Conservation (phyloP, 2,797 vertebrate genomes). For the Halcyon badia region DNA sequence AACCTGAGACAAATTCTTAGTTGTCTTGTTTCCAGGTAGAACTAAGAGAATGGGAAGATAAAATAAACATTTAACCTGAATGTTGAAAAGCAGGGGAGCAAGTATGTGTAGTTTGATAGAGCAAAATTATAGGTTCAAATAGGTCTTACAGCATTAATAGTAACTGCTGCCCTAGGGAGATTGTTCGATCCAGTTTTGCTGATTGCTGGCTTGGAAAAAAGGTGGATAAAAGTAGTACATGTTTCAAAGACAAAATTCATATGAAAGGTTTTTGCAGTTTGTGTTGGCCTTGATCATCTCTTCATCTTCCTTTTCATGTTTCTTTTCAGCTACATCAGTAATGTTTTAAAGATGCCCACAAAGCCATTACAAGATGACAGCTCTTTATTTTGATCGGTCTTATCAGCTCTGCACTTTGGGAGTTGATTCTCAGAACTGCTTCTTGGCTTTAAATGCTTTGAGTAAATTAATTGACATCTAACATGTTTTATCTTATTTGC, state of each 20-base stretch:
- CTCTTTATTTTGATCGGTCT: not conserved
- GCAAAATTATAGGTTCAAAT: not conserved
- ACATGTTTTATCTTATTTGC: not conserved
- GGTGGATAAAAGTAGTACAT: not conserved
- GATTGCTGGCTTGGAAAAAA: not conserved
- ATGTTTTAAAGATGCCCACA: not conserved
- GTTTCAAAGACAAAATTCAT: not conserved
- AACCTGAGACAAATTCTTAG: not conserved
- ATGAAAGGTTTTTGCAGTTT: not conserved
- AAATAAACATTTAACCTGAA: not conserved
- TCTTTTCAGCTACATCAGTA: not conserved
- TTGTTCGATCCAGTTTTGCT: not conserved
- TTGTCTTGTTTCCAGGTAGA: not conserved
- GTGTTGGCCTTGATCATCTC: not conserved
- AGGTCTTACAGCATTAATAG: not conserved
- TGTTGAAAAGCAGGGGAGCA: not conserved
- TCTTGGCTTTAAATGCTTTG: not conserved
- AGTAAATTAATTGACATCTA: not conserved
- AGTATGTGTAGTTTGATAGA: not conserved
- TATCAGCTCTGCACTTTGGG: not conserved
- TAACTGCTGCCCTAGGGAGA: not conserved
- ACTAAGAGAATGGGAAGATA: not conserved
- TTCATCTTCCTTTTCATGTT: not conserved
- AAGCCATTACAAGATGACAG: not conserved
- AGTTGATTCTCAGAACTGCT: not conserved